These are phyloP conservation scores for Craniophora ligustri DNA, from an alignment of 2,888 invertebrate species.

Conservation along the genomic window DNA sequence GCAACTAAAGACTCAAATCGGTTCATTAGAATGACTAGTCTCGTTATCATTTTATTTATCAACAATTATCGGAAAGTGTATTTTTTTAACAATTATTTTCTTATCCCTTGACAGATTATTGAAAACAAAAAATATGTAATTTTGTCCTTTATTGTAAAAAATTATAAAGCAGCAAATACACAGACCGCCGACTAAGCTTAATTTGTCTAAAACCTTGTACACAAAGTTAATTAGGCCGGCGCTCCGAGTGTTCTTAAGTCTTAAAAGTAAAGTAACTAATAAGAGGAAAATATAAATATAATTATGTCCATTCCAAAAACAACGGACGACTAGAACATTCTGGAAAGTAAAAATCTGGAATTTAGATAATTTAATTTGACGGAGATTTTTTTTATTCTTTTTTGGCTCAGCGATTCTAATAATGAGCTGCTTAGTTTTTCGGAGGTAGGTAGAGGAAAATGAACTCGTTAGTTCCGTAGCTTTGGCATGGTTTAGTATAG, in stretches of 20 bases:
- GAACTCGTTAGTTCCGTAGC: not conserved
- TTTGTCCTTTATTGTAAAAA: constrained; percentile 10
- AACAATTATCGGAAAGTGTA: too few relatives aligned
- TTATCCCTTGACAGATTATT: too few relatives aligned
- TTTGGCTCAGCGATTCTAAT: not conserved
- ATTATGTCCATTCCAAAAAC: constrained; percentile 12
- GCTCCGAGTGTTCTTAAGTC: constrained; percentile 27
- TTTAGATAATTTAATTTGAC: not conserved
- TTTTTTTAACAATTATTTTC: too few relatives aligned
- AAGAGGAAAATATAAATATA: constrained; percentile 12
- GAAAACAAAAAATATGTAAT: too few relatives aligned
- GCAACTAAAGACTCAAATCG: too few relatives aligned
- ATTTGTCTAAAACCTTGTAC: constrained; percentile 15
- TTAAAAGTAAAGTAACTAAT: constrained; percentile 21
- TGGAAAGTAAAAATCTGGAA: not conserved
- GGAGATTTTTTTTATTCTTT: not conserved
- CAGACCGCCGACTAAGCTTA: constrained; percentile 21
- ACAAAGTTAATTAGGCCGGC: constrained; percentile 45
- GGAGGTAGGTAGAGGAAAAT: not conserved
- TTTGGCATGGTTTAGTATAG: not conserved
- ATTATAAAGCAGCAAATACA: constrained; percentile 11
- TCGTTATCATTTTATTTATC: too few relatives aligned
- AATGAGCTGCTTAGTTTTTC: not conserved
- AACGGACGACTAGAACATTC: not conserved
- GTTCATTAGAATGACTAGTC: too few relatives aligned